These are phyloP conservation scores for Vanessa tameamea DNA, from an alignment of 1,140 invertebrate species.

Conservation along the genomic window DNA sequence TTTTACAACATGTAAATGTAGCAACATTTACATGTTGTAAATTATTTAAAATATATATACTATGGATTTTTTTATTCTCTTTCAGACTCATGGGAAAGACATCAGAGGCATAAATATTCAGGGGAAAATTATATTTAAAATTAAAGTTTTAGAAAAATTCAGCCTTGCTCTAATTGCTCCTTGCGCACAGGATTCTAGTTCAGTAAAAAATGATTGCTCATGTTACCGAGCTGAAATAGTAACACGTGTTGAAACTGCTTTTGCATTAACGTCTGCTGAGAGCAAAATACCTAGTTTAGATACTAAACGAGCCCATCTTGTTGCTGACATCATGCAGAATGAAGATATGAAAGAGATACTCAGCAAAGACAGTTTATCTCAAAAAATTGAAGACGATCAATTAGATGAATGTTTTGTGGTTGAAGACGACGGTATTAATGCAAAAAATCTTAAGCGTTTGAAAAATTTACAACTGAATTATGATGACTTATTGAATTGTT, in stretches of 20 bases:
- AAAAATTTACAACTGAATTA: slow-evolving; percentile 70
- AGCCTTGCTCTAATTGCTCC: slow-evolving; percentile 65
- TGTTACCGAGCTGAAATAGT: slow-evolving; percentile 59
- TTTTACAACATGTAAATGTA: too few relatives aligned
- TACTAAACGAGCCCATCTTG: slow-evolving; percentile 64
- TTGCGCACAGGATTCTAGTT: slow-evolving; percentile 53
- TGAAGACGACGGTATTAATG: slow-evolving; percentile 56
- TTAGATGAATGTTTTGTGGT: slow-evolving; percentile 40
- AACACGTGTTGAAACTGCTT: slow-evolving; percentile 52
- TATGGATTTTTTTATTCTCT: not conserved
- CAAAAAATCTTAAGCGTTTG: slow-evolving; percentile 61
- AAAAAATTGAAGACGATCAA: slow-evolving; percentile 44
- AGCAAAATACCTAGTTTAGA: slow-evolving; percentile 46
- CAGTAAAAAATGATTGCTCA: slow-evolving; percentile 48
- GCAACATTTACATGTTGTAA: not conserved
- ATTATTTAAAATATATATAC: not conserved
- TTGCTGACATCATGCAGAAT: slow-evolving; percentile 72
- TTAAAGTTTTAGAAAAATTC: slow-evolving; percentile 75
- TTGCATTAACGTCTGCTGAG: slow-evolving; percentile 53
- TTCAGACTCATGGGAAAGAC: slow-evolving; percentile 67
- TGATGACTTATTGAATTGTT: slow-evolving; percentile 62
- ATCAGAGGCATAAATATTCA: slow-evolving; percentile 63
- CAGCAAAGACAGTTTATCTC: slow-evolving; percentile 48
- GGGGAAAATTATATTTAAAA: slow-evolving; percentile 72
- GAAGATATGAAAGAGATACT: slow-evolving; percentile 74